Evolutionary conservation across 2,888 invertebrate species (phyloP).

Genomic region (Didymodactylos carnosus): DNA sequence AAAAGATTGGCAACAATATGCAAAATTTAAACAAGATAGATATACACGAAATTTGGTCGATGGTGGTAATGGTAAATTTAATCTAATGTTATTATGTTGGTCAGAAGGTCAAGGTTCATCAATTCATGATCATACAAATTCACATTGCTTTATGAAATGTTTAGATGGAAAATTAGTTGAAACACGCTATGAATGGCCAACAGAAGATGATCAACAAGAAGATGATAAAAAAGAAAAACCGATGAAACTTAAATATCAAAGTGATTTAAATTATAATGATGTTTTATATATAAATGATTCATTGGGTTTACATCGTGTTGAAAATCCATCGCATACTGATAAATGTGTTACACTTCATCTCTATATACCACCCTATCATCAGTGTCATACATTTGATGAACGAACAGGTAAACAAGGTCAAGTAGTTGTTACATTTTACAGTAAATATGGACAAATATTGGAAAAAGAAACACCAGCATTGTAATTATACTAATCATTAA

Average conservation of each 20-base stretch:
- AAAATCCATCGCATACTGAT: constrained; percentile 71
- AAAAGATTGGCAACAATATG: constrained; percentile 74
- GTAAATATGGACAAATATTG: not conserved
- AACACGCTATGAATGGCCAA: constrained; percentile 63
- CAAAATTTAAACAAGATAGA: constrained; percentile 76
- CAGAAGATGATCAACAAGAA: constrained; percentile 40
- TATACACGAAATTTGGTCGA: constrained; percentile 91
- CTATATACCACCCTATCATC: constrained; percentile 74
- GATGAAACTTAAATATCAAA: constrained; percentile 48
- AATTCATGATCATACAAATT: constrained; percentile 83
- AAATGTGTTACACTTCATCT: constrained; percentile 75
- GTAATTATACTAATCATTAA: not conserved
- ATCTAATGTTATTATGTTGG: constrained; percentile 94
- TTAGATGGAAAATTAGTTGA: constrained; percentile 49
- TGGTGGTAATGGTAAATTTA: constrained; percentile 84
- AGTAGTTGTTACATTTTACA: constrained; percentile 6
- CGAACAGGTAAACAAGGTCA: constrained; percentile 45
- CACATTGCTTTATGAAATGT: constrained; percentile 87
- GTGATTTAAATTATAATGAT: constrained; percentile 49
- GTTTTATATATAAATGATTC: constrained; percentile 89
- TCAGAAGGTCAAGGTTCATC: constrained; percentile 78
- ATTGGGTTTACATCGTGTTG: constrained; percentile 78
- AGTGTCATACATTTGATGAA: constrained; percentile 73
- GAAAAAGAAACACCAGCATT: too few species aligned
- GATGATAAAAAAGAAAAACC: constrained; percentile 23